Base-by-base conservation (phyloP, 2,888 invertebrate genomes). In the Augochlorella aurata region DNA sequence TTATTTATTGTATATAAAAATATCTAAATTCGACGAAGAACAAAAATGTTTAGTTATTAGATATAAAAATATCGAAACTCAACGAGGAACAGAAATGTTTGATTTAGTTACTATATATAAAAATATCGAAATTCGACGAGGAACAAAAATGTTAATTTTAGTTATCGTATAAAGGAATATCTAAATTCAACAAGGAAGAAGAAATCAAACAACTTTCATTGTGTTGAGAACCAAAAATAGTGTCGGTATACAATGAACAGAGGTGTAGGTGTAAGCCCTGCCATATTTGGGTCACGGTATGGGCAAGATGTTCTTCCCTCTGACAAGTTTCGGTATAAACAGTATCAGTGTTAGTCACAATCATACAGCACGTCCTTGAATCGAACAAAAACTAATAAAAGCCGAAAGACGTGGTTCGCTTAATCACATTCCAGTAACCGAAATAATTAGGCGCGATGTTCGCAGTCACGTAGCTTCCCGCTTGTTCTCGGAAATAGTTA, bases 401-500 rank as follows among this genome's bases (percentile, higher is more conserved):
- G 16, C 12, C 12, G 7, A 14, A 29, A 45, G 71, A 47, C 9
- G 29, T 45, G 12, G 7, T 58, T 50, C 16, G 47, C 58, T 21
- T 16, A 44, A 54, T 68, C 54, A 21, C 16, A 5, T n/a, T 14
- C 29, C 14, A 65, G n/a, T 5, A n/a, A 18, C 38, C 63, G 44
- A 65, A 65, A 44, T 71, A 67, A 83, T 80, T 81, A 65, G 29
- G 21, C 69, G 18, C 52, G 45, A 24, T 65, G 76, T 9, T 18
- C 16, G 5, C 45, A 38, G 78, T 67, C 79, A 83, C 82, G 82
- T 82, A 77, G 45, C 47, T 21, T 63, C 16, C 45, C 38, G 16
- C 18, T 16, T 12, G 45, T 79, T 82, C 83, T 71, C 18, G n/a
- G 74, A 84, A 84, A 69, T 21, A 70, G 49, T 70, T 47, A 47